Evolutionary conservation across 2,797 vertebrate species (phyloP), one percentile per base, ranked within the genome.

Genomic region (Chloroceryle inda): DNA sequence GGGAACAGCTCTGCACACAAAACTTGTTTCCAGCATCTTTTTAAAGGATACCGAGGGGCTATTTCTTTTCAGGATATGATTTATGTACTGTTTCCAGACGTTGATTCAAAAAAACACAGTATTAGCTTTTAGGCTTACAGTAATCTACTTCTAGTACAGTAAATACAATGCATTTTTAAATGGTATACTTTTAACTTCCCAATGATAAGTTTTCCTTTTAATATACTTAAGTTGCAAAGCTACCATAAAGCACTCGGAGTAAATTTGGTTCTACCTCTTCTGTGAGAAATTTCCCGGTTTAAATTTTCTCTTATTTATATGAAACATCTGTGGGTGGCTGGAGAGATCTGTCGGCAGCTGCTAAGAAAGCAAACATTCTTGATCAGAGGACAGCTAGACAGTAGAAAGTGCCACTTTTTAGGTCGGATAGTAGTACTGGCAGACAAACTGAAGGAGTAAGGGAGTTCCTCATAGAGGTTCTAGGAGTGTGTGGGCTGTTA

Each of bases 1-100:
- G 16, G 22, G 42, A 62, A 2, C 21, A 42, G 33, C 1, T 3
- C 52, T 86, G 37, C 2, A 0, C 16, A 13, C 7, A 5, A 47
- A 21, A 35, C 37, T 79, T 73, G 9, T 45, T 90, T 69, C 45
- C 38, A 82, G 38, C 13, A 29, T 33, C 10, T 55, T 80, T 72
- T 52, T 8, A 6, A 40, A 53, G 58, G 56, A 37, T 58, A 47
- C 7, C 20, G 78, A 92, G 33, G 27, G 13, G 15, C 80, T 69
- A 27, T 75, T 75, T 90, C 76, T 71, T 79, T 78, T 45, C 66
- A 82, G 80, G 29, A 33, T 88, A 44, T 85, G 31, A 50, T 47
- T 58, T 23, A 11, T 42, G 23, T 37, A 5, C 38, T 59, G n/a
- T 75, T 82, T 78, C 87, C 55, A 53, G 4, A 5, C 83, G n/a